These are phyloP conservation scores for Orthonevra nobilis DNA, from an alignment of 2,888 invertebrate species.

Conservation along the genomic window DNA sequence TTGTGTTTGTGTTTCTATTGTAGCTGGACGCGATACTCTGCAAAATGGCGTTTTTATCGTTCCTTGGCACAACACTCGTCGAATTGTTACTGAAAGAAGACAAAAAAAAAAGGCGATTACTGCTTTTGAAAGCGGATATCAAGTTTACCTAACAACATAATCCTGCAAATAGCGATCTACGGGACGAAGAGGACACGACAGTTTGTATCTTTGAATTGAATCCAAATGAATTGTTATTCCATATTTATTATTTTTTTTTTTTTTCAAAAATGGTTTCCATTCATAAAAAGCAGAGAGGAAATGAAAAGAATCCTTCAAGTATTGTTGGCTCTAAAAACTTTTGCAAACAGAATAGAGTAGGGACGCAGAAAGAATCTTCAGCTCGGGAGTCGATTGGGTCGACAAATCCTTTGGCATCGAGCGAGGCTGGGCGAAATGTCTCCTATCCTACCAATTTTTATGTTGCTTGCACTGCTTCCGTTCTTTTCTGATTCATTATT, in stretches of 20 bases:
- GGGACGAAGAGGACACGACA: constrained; percentile 5
- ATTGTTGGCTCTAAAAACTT: constrained; percentile 4
- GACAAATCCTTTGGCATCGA: constrained; percentile 8
- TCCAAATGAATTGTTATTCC: constrained; percentile 16
- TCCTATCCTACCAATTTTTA: constrained; percentile 25
- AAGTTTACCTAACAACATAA: constrained; percentile 41
- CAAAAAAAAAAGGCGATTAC: not conserved
- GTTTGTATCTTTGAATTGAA: not conserved
- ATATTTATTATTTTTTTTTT: constrained; percentile 1
- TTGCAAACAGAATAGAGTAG: not conserved
- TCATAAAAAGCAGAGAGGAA: not conserved
- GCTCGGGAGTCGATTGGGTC: too few species aligned
- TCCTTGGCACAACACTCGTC: constrained; percentile 80
- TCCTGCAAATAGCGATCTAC: constrained; percentile 35
- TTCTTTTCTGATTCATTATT: constrained; percentile 51
- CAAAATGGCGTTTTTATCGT: constrained; percentile 86
- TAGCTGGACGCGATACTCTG: constrained; percentile 87
- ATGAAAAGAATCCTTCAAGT: constrained; percentile 10
- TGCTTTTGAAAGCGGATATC: too few species aligned
- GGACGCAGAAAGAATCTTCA: too few species aligned
- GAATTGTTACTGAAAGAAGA: constrained; percentile 74
- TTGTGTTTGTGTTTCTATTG: constrained; percentile 79
- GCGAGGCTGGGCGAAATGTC: too few species aligned
- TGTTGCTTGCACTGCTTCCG: constrained; percentile 25
- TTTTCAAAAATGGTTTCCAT: constrained; percentile 1